Evolutionary conservation across 2,888 invertebrate genomes (phyloP), one percentile per base, ranked within the genome.

Genomic region (Napeogenes inachia): DNA sequence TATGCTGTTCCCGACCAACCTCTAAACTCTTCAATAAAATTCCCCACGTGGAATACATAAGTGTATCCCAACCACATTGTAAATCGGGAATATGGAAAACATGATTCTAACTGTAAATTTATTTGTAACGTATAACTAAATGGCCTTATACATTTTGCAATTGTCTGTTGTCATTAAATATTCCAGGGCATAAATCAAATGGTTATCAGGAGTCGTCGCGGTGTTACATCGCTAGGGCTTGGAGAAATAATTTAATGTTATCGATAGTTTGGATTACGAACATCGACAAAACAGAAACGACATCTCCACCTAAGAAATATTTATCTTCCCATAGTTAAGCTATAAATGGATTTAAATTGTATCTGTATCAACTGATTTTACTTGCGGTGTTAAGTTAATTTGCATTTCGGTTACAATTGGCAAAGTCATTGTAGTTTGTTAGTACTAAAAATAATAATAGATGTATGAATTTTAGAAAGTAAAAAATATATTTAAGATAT

Each of bases 81-180:
- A 77, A 82, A 77, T 77, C 66, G 68, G 70, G 70, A 75, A 79
- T 84, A 85, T 81, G 82, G 84, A 81, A 82, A 85, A 82, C 80
- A 76, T 79, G 83, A 80, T 78, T 71, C 77, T 78, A 83, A 83
- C 82, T 81, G 81, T 84, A 78, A 86, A 88, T 88, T 82, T 87
- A 84, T 87, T 82, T 86, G 83, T 86, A 79, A 78, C 79, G 77
- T 75, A 75, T 70, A 71, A 79, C 82, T 85, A 85, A 85, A 82
- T 82, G 76, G 76, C 72, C 84, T 83, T 86, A 86, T 89, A 89
- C 88, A 89, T 85, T 87, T 84, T 83, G 66, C 88, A 85, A 89
- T 89, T 88, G 89, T 87, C 78, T 85, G 79, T 82, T 85, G 86
- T 87, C 84, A 87, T 88, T 87, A 84, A 82, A 83, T 87, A 87